These are phyloP conservation scores for Erebia epiphron DNA, from an alignment of 2,888 invertebrate species.

Conservation along the genomic window DNA sequence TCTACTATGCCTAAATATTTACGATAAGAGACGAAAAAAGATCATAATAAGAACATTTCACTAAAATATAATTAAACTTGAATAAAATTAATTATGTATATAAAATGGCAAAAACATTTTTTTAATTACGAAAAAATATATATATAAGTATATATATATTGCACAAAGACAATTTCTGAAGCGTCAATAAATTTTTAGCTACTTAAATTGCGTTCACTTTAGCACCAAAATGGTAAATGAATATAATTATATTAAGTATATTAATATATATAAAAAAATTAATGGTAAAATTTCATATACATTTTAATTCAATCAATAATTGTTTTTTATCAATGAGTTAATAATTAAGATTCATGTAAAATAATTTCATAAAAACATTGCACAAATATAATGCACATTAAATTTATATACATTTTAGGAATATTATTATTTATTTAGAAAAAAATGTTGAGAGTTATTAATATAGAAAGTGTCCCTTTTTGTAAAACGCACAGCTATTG, in stretches of 20 bases:
- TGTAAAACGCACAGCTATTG: neutral
- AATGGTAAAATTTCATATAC: conserved; percentile 5
- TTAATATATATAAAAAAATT: neutral
- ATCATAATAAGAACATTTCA: conserved; percentile 6
- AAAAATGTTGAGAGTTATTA: conserved; percentile 1
- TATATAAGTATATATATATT: conserved; percentile 24
- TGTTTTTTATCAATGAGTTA: too few relatives aligned
- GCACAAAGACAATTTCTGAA: conserved; percentile 27
- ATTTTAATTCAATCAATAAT: conserved; percentile 12
- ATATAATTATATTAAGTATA: neutral
- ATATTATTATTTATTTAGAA: conserved; percentile 16
- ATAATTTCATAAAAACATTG: conserved; percentile 47
- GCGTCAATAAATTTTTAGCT: neutral
- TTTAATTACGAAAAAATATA: neutral
- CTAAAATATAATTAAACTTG: neutral
- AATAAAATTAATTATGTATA: neutral
- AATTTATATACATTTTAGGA: conserved; percentile 36
- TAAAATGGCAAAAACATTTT: conserved; percentile 13
- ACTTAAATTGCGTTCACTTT: conserved; percentile 14
- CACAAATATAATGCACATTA: conserved; percentile 55
- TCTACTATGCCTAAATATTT: conserved; percentile 51
- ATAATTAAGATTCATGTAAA: conserved; percentile 24
- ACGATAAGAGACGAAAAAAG: neutral
- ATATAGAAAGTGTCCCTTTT: neutral
- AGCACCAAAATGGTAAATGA: conserved; percentile 16